Base-by-base conservation (phyloP, 2,888 invertebrate genomes). In the Embidobia sp. region DNA sequence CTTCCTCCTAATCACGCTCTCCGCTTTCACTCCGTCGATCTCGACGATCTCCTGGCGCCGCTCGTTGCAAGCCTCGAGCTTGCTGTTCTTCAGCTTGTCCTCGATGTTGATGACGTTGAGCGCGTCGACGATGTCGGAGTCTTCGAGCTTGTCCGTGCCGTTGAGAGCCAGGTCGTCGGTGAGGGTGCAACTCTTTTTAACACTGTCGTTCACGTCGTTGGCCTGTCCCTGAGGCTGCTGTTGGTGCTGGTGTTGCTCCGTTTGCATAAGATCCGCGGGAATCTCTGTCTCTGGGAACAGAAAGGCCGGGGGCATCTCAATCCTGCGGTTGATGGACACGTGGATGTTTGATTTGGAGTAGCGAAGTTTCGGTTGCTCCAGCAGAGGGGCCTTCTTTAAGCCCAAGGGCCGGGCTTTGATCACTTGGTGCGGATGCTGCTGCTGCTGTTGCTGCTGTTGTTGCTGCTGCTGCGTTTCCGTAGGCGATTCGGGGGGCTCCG, bases 371-470 rank as follows among this genome's bases (percentile, higher is more conserved):
- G 95, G 95, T 83, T 95, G 95, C 85, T 96, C 95, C 81, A 94
- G 93, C 37, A 95, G 89, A n/a, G 94, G 94, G 82, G 94, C 95
- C 88, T 96, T 96, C 89, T 95, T 93, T 78, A 96, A 94, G 42
- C 95, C 95, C 75, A 96, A 88, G 0, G 96, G 96, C 81, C 95
- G 94, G 0, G 96, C 95, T 90, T 96, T 96, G 79, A 96, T 94
- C 49, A 87, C 84, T 46, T 87, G 89, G 10, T 59, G 72, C 1
- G 61, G 27, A 3, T n/a, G 55, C 11, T 51, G 67, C 15, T 67
- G 61, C 5, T 48, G 51, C 10, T 18, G 19, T 29, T 29, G 35
- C 13, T 35, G 35, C 13, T 35, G 35, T n/a, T 33, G 33, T 13
- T 35, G 86, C 15, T 49, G 61, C 4, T 59, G 64, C 49, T 86